phyloP scores from a whole-genome alignment of 1,140 invertebrate species.

The Brachionus rotundiformis region DNA sequence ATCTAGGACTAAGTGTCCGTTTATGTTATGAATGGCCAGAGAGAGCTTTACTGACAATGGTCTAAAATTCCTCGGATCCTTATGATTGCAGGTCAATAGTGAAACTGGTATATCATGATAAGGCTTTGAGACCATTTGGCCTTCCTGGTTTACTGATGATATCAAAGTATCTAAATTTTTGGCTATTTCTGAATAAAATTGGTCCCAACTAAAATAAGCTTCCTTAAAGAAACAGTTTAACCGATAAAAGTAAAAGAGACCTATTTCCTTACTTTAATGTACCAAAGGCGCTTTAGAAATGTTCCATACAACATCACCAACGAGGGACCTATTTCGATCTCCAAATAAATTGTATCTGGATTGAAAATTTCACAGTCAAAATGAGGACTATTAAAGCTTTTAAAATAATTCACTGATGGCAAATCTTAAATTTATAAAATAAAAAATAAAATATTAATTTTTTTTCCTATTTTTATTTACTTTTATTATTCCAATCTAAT shows the following conservation, averaged over 20 bases:
- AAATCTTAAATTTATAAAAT: neutral
- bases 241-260: too few species aligned
- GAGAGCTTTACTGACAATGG: conserved; percentile 87
- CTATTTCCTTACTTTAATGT: conserved; percentile 36
- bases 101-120: conserved; percentile 5
- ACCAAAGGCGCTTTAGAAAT: conserved; percentile 50
- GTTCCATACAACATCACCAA: conserved; percentile 32
- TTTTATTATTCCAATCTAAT: conserved; percentile 50
- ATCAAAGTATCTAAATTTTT: conserved; percentile 3
- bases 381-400: conserved; percentile 43
- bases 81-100: conserved; percentile 12
- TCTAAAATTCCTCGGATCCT: conserved; percentile 79
- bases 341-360: conserved; percentile 42
- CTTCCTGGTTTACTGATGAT: neutral
- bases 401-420: neutral
- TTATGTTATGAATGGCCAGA: conserved; percentile 90
- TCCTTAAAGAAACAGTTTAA: neutral
- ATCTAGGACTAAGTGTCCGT: conserved; percentile 72
- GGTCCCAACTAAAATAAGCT: conserved; percentile 50
- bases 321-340: conserved; percentile 44
- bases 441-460: neutral
- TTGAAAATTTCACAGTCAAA: conserved; percentile 48
- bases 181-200: conserved; percentile 41
- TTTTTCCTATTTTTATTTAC: too few species aligned
- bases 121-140: neutral